A percentile compares a stretch with the other conserved stretches of the same genome.
These are phyloP conservation scores for Eupithecia pulchellata DNA, from an alignment of 2,888 invertebrate species.

Conservation along the genomic window DNA sequence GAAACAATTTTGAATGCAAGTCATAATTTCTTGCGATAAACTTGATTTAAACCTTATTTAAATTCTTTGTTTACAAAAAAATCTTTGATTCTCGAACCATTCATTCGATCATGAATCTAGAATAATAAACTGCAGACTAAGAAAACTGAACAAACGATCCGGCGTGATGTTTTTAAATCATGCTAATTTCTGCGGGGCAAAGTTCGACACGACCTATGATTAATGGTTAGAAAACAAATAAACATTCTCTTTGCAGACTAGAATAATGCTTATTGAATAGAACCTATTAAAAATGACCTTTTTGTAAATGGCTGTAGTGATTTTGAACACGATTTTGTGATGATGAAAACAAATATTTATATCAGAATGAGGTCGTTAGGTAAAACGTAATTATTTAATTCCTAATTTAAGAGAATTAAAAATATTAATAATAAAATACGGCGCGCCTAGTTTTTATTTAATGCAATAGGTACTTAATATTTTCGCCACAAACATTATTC, in stretches of 20 bases:
- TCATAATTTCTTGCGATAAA: too few relatives aligned
- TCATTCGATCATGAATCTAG: conserved; percentile 2
- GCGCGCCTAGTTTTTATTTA: too few relatives aligned
- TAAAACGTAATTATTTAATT: too few relatives aligned
- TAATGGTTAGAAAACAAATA: conserved; percentile 43
- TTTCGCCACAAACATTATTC: too few relatives aligned
- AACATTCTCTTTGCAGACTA: conserved; percentile 35
- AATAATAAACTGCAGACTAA: conserved; percentile 4
- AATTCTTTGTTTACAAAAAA: not conserved
- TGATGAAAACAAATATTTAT: not conserved
- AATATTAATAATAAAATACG: too few relatives aligned
- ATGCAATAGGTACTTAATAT: too few relatives aligned
- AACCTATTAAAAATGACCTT: conserved; percentile 22
- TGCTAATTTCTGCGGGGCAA: conserved; percentile 45
- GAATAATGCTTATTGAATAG: conserved; percentile 20
- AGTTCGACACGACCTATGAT: conserved; percentile 47
- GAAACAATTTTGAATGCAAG: too few relatives aligned
- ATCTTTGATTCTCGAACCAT: not conserved
- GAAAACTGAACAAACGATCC: conserved; percentile 19
- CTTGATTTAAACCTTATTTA: too few relatives aligned
- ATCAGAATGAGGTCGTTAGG: too few relatives aligned
- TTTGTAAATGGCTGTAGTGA: not conserved
- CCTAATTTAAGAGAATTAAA: too few relatives aligned
- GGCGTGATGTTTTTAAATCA: conserved; percentile 42
- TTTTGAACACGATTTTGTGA: conserved; percentile 16